Conservation (phyloP, 2,888 invertebrate species). For the Macrophya alboannulata region DNA sequence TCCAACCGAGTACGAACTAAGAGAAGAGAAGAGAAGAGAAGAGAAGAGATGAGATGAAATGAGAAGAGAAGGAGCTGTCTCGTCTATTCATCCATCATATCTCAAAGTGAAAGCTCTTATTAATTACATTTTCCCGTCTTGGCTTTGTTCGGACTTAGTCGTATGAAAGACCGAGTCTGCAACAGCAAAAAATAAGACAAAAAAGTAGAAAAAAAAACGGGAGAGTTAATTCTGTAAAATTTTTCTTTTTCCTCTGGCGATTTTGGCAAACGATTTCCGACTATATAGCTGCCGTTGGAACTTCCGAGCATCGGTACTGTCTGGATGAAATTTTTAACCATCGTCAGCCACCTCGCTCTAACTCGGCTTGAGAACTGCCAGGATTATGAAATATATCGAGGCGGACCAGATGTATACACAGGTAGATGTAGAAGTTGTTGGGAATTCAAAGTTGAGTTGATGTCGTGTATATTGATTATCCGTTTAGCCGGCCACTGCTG, state of each 20-base stretch:
- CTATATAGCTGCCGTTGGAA: background rate
- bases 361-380: background rate
- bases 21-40: background rate
- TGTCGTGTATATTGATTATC: slow-evolving; percentile 75
- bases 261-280: background rate
- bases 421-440: slow-evolving; percentile 60
- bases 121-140: slow-evolving; percentile 25
- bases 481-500: slow-evolving; percentile 74
- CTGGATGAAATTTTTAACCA: background rate
- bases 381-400: slow-evolving; percentile 25
- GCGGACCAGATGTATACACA: slow-evolving; percentile 16
- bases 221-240: background rate
- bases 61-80: slow-evolving; percentile 5
- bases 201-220: background rate
- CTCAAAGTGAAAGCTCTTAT: slow-evolving; percentile 41
- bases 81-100: slow-evolving; percentile 36
- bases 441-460: slow-evolving; percentile 71
- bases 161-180: background rate
- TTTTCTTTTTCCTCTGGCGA: background rate
- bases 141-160: background rate
- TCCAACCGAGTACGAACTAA: background rate
- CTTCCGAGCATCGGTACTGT: no score
- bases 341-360: background rate
- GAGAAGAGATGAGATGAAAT: background rate
- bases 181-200: background rate